Percentiles rank a stretch among this genome's conserved stretches.
Conservation (phyloP, 2,888 invertebrate genomes). For the Trachelus stipa region DNA sequence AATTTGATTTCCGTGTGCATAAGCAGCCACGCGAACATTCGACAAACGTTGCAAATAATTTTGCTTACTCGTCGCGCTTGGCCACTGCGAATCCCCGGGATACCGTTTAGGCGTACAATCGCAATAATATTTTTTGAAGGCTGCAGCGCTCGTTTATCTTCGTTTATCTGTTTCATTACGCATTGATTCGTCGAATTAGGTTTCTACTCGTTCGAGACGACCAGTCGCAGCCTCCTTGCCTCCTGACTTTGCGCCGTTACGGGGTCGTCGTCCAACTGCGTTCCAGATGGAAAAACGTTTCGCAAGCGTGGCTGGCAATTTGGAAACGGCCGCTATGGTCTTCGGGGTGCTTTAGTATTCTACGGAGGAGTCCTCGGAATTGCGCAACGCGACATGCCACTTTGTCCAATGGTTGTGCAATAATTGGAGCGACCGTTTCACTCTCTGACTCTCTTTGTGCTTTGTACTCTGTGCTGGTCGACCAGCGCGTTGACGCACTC, state of each 20-base stretch:
- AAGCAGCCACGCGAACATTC: neutral
- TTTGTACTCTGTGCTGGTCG: neutral
- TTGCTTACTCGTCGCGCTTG: neutral
- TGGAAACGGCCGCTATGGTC: neutral
- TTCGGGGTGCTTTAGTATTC: neutral
- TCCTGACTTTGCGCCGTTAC: slow-evolving; percentile 11
- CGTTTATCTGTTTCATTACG: neutral
- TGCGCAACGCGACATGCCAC: neutral
- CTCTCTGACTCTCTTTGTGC: slow-evolving; percentile 8
- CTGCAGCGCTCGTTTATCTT: neutral
- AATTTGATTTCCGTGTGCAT: neutral
- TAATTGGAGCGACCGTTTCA: slow-evolving; percentile 30
- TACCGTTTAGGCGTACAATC: too few relatives aligned
- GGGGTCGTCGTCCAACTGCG: neutral
- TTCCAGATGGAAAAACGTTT: neutral
- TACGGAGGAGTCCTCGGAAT: neutral
- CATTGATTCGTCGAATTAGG: neutral
- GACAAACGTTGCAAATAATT: neutral
- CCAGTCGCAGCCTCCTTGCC: slow-evolving; percentile 13
- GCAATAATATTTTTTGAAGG: neutral
- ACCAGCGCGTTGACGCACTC: neutral
- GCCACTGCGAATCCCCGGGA: too few relatives aligned
- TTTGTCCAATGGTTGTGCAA: slow-evolving; percentile 20
- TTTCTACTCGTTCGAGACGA: neutral
- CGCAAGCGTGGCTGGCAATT: slow-evolving; percentile 9